phyloP scores from a whole-genome alignment of 2,113 vertebrate genomes.

The Crotalus viridis region DNA sequence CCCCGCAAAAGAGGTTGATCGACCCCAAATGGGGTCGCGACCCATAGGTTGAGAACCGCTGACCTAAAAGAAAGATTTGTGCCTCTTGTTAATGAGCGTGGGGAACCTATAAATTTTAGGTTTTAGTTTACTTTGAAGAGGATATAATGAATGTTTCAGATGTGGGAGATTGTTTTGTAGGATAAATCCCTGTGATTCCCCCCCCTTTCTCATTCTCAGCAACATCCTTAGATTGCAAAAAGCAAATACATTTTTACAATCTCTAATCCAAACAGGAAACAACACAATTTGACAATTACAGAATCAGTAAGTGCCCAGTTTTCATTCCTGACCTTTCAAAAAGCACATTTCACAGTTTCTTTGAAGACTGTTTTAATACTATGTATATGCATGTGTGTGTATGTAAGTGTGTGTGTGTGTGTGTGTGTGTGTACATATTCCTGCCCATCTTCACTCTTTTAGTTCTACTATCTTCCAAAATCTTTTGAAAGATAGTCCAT shows the following conservation, averaged over 20 bases:
- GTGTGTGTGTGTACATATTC: too few species aligned
- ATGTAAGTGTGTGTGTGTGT: too few species aligned
- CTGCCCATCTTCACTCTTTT: background rate
- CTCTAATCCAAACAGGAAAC: constrained; percentile 31
- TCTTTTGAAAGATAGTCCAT: background rate
- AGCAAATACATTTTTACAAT: constrained; percentile 28
- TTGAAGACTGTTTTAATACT: background rate
- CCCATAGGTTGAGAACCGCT: too few species aligned
- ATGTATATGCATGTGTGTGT: too few species aligned
- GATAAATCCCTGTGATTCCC: background rate
- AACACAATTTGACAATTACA: constrained; percentile 15
- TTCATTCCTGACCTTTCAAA: background rate
- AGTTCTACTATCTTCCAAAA: background rate
- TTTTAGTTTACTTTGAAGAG: background rate
- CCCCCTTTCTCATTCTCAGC: background rate
- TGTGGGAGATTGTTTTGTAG: background rate
- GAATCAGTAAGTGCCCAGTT: background rate
- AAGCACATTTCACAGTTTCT: background rate
- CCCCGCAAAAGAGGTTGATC: too few species aligned
- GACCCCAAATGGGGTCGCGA: too few species aligned
- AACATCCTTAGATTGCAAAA: constrained; percentile 16
- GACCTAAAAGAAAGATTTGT: background rate
- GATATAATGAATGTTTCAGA: background rate
- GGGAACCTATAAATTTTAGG: background rate
- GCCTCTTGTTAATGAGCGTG: background rate